A percentile compares a stretch with the other conserved stretches of the same genome.
phyloP scores from a whole-genome alignment of 1,140 invertebrate species.

The Campoletis sonorensis region DNA sequence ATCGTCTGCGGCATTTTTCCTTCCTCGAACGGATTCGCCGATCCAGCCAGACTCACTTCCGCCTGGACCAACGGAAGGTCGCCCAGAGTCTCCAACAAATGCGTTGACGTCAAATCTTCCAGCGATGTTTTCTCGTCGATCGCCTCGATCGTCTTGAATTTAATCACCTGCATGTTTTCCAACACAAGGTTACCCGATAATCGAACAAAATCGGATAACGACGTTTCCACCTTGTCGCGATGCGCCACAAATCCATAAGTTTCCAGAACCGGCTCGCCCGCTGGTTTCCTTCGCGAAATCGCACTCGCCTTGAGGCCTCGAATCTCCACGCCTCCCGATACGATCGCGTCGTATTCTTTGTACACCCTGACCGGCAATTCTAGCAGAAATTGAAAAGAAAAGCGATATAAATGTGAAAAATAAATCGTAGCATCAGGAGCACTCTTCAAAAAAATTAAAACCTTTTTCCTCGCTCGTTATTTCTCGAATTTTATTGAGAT shows the following conservation, averaged over 20 bases:
- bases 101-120: conserved; percentile 74
- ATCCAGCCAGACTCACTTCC: conserved; percentile 74
- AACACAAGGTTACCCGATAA: conserved; percentile 84
- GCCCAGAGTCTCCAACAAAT: conserved; percentile 78
- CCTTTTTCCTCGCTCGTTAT: conserved; percentile 66
- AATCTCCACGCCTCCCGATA: conserved; percentile 89
- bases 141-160: conserved; percentile 86
- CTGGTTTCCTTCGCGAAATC: conserved; percentile 82
- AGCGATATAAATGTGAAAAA: conserved; percentile 30
- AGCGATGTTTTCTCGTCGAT: conserved; percentile 74
- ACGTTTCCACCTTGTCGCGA: conserved; percentile 59
- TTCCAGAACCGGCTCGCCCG: conserved; percentile 83
- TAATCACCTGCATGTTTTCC: conserved; percentile 84
- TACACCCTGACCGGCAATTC: conserved; percentile 75
- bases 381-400: conserved; percentile 35
- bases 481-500: conserved; percentile 76
- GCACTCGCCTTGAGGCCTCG: conserved; percentile 87
- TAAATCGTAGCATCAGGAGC: neutral
- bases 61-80: conserved; percentile 82
- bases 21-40: conserved; percentile 70
- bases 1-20: conserved; percentile 76
- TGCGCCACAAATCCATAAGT: conserved; percentile 84
- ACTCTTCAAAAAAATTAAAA: conserved; percentile 43
- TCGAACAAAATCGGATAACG: conserved; percentile 76
- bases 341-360: conserved; percentile 70